Evolutionary conservation across 37 sponge, comb jelly and placozoan species (phyloP).

Genomic region (Beroe forskalii): DNA sequence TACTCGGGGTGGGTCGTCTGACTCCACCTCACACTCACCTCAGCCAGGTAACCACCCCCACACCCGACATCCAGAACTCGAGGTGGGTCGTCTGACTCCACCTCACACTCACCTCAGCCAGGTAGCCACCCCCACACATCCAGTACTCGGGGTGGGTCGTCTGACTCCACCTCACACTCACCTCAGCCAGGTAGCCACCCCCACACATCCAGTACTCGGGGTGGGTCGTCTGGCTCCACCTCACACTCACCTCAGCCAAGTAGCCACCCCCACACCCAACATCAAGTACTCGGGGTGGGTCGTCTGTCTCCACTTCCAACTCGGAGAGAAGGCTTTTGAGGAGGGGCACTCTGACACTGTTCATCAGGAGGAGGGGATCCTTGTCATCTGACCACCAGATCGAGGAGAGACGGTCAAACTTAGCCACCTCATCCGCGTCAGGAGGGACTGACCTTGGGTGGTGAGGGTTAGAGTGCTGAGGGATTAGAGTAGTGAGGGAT

Average conservation of each 20-base stretch:
- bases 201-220: no score
- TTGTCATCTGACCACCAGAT: constrained; percentile 61
- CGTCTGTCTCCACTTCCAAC: neutral
- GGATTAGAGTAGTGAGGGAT: no score
- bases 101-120: no score
- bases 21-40: no score
- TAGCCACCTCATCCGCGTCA: constrained; percentile 14
- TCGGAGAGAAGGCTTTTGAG: neutral
- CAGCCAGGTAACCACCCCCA: constrained; percentile 24
- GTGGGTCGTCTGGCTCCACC: no score
- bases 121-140: no score
- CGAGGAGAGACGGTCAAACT: constrained; percentile 39
- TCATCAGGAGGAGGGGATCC: constrained; percentile 44
- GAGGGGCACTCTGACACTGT: neutral
- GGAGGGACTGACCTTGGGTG: neutral
- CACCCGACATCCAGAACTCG: constrained; percentile 14
- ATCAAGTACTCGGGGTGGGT: neutral
- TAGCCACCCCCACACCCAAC: constrained; percentile 59
- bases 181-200: no score
- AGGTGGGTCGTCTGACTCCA: no score
- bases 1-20: no score
- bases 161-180: no score
- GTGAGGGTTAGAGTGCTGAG: neutral
- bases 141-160: no score
- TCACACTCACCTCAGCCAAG: constrained; percentile 31